phyloP scores from a whole-genome alignment of 2,113 vertebrate genomes.

The Pundamilia nyererei region DNA sequence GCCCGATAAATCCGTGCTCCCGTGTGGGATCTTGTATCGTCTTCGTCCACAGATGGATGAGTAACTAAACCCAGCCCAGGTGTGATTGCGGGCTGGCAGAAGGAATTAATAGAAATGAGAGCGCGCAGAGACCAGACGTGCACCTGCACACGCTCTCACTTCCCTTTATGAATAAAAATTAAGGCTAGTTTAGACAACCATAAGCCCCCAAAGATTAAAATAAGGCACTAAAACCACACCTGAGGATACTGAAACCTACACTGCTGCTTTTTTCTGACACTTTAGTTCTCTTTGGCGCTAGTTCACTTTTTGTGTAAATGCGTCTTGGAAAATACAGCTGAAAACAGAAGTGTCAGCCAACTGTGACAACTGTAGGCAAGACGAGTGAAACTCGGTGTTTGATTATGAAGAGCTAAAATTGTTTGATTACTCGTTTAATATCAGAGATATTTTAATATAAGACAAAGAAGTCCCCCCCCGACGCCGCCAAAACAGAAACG shows the following conservation, averaged over 20 bases:
- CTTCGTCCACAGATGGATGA: slow-evolving; percentile 24
- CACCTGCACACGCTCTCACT: slow-evolving; percentile 15
- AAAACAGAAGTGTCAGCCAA: background rate
- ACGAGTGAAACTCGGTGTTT: background rate
- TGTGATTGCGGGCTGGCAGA: background rate
- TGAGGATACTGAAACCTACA: background rate
- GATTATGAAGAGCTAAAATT: background rate
- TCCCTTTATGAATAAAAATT: background rate
- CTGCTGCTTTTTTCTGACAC: background rate
- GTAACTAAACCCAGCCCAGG: slow-evolving; percentile 10
- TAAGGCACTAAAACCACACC: background rate
- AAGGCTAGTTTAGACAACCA: background rate
- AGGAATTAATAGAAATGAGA: slow-evolving; percentile 46
- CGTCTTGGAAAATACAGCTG: background rate
- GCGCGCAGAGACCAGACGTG: background rate
- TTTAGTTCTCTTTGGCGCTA: background rate
- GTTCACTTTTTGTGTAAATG: background rate
- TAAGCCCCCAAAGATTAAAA: background rate
- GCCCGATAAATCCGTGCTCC: background rate
- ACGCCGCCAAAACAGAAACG: too few species aligned
- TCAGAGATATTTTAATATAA: background rate
- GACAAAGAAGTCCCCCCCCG: background rate
- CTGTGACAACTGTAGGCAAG: background rate
- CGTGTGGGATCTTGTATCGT: background rate
- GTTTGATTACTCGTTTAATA: background rate